A percentile compares a stretch with the other conserved stretches of the same genome.
These are phyloP conservation scores for Leucoptera coffeella DNA, from an alignment of 2,888 invertebrate species.

Conservation along the genomic window DNA sequence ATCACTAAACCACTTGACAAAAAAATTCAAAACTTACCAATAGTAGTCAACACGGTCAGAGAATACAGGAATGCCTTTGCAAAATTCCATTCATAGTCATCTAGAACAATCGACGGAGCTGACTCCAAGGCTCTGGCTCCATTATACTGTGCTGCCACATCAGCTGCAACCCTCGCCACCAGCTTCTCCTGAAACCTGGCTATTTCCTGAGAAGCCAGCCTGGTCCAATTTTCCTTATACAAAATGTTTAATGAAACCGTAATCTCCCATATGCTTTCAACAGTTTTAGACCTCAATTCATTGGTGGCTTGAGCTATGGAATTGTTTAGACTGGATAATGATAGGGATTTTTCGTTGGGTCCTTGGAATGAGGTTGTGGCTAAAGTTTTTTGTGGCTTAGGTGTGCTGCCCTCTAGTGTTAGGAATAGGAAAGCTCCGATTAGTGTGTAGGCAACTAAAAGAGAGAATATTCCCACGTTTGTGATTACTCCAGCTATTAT, in stretches of 20 bases:
- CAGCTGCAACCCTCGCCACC: constrained; percentile 71
- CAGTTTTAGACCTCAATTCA: constrained; percentile 54
- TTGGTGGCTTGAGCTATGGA: constrained; percentile 36
- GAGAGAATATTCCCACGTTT: constrained; percentile 74
- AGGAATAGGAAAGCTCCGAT: constrained; percentile 76
- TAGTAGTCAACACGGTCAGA: constrained; percentile 87
- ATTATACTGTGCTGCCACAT: constrained; percentile 57
- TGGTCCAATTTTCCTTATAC: constrained; percentile 86
- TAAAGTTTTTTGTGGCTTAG: constrained; percentile 44
- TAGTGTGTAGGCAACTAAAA: constrained; percentile 72
- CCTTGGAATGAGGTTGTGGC: constrained; percentile 43
- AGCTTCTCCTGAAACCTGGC: constrained; percentile 78
- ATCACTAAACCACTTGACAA: too few species aligned
- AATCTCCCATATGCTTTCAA: constrained; percentile 90
- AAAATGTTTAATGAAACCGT: constrained; percentile 83
- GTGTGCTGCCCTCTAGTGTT: constrained; percentile 68
- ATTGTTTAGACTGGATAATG: constrained; percentile 24
- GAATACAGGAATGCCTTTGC: constrained; percentile 91
- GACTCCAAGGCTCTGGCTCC: constrained; percentile 39
- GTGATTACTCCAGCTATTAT: constrained; percentile 64
- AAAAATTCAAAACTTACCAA: too few species aligned
- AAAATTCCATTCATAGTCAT: constrained; percentile 79
- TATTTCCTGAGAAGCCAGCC: constrained; percentile 71
- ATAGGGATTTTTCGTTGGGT: constrained; percentile 21
- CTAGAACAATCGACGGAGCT: constrained; percentile 27